Evolutionary conservation across 2,797 vertebrate genomes (phyloP).

Genomic region (Paedocypris micromegethes): DNA sequence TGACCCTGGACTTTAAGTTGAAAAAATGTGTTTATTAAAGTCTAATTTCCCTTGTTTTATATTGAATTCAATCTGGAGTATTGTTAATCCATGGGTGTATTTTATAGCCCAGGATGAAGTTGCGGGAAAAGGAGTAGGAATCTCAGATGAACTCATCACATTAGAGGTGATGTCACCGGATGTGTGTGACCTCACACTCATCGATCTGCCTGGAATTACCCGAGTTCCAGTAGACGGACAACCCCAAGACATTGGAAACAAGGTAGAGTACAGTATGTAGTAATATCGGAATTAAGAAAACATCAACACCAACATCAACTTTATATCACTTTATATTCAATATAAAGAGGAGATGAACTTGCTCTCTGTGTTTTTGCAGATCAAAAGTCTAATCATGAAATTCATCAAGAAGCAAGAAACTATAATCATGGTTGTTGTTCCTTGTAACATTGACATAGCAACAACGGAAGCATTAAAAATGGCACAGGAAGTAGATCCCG

Average conservation of each 20-base stretch:
- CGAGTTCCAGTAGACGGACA: constrained; percentile 67
- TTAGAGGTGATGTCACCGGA: constrained; percentile 65
- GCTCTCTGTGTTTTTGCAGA: constrained; percentile 52
- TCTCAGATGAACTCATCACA: constrained; percentile 64
- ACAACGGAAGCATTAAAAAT: constrained; percentile 79
- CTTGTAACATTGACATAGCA: constrained; percentile 78
- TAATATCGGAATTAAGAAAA: too few species aligned
- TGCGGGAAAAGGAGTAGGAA: constrained; percentile 49
- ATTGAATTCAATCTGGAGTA: too few species aligned
- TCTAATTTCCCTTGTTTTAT: too few species aligned
- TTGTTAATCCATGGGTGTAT: background rate
- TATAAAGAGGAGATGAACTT: too few species aligned
- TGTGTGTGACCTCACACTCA: constrained; percentile 73
- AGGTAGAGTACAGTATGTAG: too few species aligned
- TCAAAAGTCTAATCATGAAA: constrained; percentile 61
- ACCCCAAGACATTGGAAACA: constrained; percentile 61
- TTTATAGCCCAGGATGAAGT: constrained; percentile 46
- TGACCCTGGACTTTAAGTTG: too few species aligned
- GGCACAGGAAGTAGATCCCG: constrained; percentile 74
- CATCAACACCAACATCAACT: too few species aligned
- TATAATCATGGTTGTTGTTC: constrained; percentile 74
- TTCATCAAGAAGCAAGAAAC: constrained; percentile 68
- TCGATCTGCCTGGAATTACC: constrained; percentile 75
- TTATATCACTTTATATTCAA: too few species aligned
- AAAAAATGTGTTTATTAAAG: too few species aligned